phyloP scores from a whole-genome alignment of 2,113 vertebrate genomes.

The Physeter macrocephalus region DNA sequence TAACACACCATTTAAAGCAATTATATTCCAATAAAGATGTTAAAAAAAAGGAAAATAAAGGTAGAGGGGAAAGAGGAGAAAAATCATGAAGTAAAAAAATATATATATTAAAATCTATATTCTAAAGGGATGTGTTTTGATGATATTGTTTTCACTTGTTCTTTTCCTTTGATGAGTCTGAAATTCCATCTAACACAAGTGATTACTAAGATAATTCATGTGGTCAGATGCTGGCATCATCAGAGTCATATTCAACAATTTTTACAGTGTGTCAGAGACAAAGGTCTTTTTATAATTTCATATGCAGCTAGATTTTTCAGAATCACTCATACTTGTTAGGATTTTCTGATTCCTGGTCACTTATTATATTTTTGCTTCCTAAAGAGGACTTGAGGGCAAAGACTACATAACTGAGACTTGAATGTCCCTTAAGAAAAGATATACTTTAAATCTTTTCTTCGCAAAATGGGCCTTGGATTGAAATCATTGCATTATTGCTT shows the following conservation, averaged over 20 bases:
- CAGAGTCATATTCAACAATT: background rate
- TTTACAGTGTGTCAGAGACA: slow-evolving; percentile 40
- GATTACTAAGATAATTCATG: background rate
- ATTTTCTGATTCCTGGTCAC: background rate
- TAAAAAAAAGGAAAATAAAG: background rate
- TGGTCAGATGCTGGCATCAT: background rate
- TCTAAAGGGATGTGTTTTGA: background rate
- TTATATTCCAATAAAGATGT: too few relatives aligned
- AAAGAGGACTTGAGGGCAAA: background rate
- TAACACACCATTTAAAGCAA: too few relatives aligned
- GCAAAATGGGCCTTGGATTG: background rate
- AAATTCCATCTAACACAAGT: background rate
- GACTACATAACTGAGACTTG: background rate
- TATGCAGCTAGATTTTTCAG: background rate
- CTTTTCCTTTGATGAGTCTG: background rate
- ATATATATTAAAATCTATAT: background rate
- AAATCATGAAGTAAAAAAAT: background rate
- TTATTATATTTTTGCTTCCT: slow-evolving; percentile 4
- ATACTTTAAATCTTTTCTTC: background rate
- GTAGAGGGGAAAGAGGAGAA: background rate
- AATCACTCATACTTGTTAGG: background rate
- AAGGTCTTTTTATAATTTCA: background rate
- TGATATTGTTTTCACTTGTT: background rate
- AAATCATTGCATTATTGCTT: background rate
- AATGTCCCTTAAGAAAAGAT: background rate